Conservation (phyloP, 2,113 vertebrate genomes). For the Psilopsiagon aurifrons region DNA sequence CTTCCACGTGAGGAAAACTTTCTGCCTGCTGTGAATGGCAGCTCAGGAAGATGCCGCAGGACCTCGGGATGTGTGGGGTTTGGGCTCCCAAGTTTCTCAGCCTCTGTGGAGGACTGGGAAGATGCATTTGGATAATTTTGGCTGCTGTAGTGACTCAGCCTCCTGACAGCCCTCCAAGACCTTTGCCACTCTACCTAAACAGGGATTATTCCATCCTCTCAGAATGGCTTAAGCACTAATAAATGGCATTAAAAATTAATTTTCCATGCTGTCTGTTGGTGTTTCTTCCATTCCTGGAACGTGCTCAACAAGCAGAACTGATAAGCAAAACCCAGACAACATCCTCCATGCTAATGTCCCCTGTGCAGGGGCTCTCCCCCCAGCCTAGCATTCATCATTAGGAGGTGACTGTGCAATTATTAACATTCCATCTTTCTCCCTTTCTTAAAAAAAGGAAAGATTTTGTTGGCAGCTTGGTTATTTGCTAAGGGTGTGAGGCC, state of each 20-base stretch:
- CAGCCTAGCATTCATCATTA: not conserved
- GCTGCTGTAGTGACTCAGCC: not conserved
- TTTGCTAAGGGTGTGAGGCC: not conserved
- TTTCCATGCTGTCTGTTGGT: conserved; percentile 66
- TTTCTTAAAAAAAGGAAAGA: not conserved
- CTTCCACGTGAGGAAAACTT: not conserved
- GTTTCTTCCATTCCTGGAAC: conserved; percentile 38
- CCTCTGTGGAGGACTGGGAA: not conserved
- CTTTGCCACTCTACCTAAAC: conserved; percentile 37
- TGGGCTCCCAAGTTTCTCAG: not conserved
- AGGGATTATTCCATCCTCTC: conserved; percentile 62
- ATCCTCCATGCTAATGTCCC: not conserved
- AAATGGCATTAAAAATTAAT: conserved; percentile 75
- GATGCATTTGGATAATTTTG: not conserved
- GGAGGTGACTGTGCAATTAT: not conserved
- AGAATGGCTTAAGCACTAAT: conserved; percentile 60
- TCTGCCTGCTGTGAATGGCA: not conserved
- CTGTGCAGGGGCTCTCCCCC: fast-evolving
- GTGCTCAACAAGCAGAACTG: conserved; percentile 67
- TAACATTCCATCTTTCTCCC: not conserved
- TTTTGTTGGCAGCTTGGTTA: not conserved
- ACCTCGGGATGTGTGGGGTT: not conserved
- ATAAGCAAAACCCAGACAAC: conserved; percentile 54
- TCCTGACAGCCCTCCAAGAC: not conserved
- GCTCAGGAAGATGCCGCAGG: not conserved